These are phyloP conservation scores for Pomatorhinus ruficollis DNA, from an alignment of 2,113 vertebrate species.

Conservation along the genomic window DNA sequence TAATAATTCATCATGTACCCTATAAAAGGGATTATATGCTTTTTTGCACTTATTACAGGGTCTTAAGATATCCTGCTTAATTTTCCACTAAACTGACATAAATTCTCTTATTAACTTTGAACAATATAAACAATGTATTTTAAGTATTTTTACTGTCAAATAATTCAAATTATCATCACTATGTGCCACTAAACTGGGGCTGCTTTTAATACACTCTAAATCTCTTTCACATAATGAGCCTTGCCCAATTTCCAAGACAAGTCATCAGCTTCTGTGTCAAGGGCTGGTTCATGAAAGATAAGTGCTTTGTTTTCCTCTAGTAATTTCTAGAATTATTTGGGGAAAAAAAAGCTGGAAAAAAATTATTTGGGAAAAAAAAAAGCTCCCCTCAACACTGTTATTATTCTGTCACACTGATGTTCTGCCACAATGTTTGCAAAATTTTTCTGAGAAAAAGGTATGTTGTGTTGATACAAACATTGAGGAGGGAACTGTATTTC, in stretches of 20 bases:
- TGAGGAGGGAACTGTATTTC: background rate
- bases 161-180: background rate
- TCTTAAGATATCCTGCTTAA: background rate
- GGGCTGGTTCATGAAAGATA: background rate
- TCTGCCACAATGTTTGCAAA: background rate
- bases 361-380: background rate
- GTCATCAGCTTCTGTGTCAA: background rate
- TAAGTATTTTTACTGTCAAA: background rate
- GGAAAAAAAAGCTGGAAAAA: background rate
- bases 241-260: background rate
- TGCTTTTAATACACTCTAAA: background rate
- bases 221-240: background rate
- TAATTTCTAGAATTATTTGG: background rate
- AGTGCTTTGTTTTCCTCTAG: background rate
- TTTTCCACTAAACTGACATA: background rate
- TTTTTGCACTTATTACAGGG: background rate
- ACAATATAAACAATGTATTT: background rate
- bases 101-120: background rate
- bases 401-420: background rate
- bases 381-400: background rate
- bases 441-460: background rate
- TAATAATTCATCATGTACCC: background rate
- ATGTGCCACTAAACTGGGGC: background rate
- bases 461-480: background rate
- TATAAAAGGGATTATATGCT: background rate